Evolutionary conservation across 23 tunicate species (phyloP).

Genomic region (Trididemnum nubilum): DNA sequence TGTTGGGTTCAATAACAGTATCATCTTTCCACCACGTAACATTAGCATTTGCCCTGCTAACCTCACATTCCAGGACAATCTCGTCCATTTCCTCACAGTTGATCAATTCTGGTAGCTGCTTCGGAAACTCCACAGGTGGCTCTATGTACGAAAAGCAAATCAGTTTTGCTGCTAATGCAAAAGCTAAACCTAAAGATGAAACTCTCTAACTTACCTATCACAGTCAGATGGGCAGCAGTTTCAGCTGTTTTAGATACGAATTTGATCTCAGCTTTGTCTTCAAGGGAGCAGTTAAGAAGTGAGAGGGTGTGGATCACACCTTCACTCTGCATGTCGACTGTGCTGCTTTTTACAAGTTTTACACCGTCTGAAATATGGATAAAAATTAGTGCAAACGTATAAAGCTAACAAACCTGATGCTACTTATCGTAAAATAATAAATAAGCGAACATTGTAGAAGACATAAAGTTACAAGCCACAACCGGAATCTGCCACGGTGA

Average conservation of each 20-base stretch:
- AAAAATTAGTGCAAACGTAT: no score
- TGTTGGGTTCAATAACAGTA: background rate
- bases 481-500: no score
- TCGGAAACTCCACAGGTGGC: constrained; percentile 79
- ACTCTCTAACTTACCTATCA: constrained; percentile 51
- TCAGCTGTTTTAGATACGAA: constrained; percentile 76
- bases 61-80: constrained; percentile 77
- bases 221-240: constrained; percentile 51
- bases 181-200: background rate
- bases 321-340: constrained; percentile 61
- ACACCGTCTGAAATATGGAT: constrained; percentile 77
- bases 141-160: constrained; percentile 58
- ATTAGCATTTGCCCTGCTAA: constrained; percentile 65
- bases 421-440: background rate
- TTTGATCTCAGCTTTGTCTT: constrained; percentile 65
- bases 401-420: no score
- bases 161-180: background rate
- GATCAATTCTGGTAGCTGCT: constrained; percentile 31
- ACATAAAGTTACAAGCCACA: no score
- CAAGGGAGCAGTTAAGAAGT: constrained; percentile 49
- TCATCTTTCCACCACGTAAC: constrained; percentile 76
- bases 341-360: constrained; percentile 58
- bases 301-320: constrained; percentile 62
- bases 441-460: no score
- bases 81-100: constrained; percentile 74